These are phyloP conservation scores for Semaprochilodus insignis DNA, from an alignment of 2,797 vertebrate species.

Conservation along the genomic window DNA sequence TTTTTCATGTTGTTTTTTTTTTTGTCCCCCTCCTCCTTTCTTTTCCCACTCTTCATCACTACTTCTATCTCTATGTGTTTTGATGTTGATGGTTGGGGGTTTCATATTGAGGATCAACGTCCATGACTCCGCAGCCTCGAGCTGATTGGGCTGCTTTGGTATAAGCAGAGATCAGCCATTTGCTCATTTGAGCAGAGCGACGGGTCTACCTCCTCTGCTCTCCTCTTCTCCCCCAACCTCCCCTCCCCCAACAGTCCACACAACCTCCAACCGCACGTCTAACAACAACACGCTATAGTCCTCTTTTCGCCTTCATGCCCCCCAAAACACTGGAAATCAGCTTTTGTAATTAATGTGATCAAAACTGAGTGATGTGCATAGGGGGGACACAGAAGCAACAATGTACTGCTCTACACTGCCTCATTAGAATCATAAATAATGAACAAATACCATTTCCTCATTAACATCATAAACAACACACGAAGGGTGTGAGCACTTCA, in stretches of 20 bases:
- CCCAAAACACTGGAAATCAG: background rate
- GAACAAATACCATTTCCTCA: background rate
- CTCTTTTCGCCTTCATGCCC: background rate
- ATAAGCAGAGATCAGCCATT: constrained; percentile 54
- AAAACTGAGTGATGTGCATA: background rate
- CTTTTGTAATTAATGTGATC: background rate
- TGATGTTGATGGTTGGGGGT: constrained; percentile 18
- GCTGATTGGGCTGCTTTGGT: constrained; percentile 48
- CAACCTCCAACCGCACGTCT: background rate
- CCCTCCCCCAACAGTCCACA: background rate
- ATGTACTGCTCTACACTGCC: constrained; percentile 28
- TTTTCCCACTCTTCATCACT: background rate
- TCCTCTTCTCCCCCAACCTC: background rate
- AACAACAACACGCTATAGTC: background rate
- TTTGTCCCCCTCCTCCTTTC: constrained; percentile 28
- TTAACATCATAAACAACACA: constrained; percentile 27
- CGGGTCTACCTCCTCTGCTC: background rate
- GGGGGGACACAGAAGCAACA: constrained; percentile 17
- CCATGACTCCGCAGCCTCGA: constrained; percentile 53
- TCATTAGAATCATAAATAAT: background rate
- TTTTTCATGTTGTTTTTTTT: constrained; percentile 52
- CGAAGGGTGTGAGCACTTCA: too few species aligned
- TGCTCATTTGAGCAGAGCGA: constrained; percentile 18
- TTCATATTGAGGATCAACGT: constrained; percentile 56
- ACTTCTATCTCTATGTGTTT: background rate